Conservation (phyloP, 2,888 invertebrate genomes). For the Spilosoma lubricipeda region DNA sequence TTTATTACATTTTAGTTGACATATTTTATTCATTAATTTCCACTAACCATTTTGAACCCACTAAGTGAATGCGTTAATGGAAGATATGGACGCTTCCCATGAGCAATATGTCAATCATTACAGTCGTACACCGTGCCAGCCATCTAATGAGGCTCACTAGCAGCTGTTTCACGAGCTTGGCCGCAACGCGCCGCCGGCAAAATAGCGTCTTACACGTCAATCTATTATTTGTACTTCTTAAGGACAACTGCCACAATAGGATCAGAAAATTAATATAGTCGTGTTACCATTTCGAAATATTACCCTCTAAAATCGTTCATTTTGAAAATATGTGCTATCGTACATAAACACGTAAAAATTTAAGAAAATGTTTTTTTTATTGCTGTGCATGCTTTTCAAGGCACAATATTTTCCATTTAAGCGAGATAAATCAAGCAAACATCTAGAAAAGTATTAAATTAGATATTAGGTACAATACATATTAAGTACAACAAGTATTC, state of each 20-base stretch:
- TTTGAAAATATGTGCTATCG: background rate
- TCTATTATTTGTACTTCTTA: conserved; percentile 1
- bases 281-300: background rate
- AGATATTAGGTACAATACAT: too few species aligned
- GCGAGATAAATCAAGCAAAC: background rate
- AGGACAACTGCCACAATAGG: background rate
- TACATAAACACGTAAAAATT: background rate
- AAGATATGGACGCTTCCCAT: conserved; percentile 85
- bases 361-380: background rate
- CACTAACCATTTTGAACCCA: conserved; percentile 82
- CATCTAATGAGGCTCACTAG: conserved; percentile 72
- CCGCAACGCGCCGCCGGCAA: conserved; percentile 40
- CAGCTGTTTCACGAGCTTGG: conserved; percentile 77
- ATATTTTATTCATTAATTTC: conserved; percentile 81
- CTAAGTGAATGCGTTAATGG: conserved; percentile 83
- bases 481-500: background rate
- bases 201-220: conserved; percentile 5
- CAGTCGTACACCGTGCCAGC: conserved; percentile 71
- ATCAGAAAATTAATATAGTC: background rate
- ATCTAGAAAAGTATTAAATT: too few species aligned
- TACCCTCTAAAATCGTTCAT: background rate
- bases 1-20: conserved; percentile 82
- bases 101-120: conserved; percentile 76
- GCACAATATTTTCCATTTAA: background rate
- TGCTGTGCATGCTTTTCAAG: background rate